Conservation (phyloP, 2,113 vertebrate genomes). For the Oostethus manadensis region DNA sequence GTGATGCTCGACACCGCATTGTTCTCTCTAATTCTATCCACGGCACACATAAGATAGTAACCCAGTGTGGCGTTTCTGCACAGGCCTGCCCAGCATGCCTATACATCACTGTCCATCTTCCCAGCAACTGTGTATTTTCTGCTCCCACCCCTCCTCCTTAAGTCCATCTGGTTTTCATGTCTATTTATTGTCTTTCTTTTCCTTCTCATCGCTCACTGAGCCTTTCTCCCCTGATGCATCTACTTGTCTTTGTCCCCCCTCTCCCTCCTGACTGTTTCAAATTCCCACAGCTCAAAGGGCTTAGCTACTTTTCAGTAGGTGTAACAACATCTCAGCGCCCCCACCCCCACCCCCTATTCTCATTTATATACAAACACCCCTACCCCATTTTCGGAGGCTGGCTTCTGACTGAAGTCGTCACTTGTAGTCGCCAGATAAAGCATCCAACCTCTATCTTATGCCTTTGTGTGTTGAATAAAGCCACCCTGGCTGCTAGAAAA, state of each 20-base stretch:
- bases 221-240: slow-evolving; percentile 1
- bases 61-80: slow-evolving; percentile 14
- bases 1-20: slow-evolving; percentile 43
- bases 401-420: slow-evolving; percentile 23
- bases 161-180: not conserved
- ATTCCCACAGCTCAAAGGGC: slow-evolving; percentile 34
- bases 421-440: slow-evolving; percentile 44
- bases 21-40: slow-evolving; percentile 52
- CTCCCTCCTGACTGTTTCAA: slow-evolving; percentile 21
- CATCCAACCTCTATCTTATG: slow-evolving; percentile 37
- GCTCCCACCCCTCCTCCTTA: slow-evolving; percentile 3
- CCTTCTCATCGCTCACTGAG: slow-evolving; percentile 27
- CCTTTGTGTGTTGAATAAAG: slow-evolving; percentile 56
- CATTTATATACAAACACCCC: not conserved
- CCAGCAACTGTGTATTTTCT: slow-evolving; percentile 15
- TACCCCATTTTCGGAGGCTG: slow-evolving; percentile 19
- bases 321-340: slow-evolving; percentile 31
- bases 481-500: not conserved
- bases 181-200: slow-evolving; percentile 41
- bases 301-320: slow-evolving; percentile 45
- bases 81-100: slow-evolving; percentile 26
- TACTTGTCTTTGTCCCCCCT: slow-evolving; percentile 22
- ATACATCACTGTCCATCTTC: slow-evolving; percentile 55
- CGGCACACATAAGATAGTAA: slow-evolving; percentile 36
- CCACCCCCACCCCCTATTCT: slow-evolving; percentile 8